Evolutionary conservation across 64 coral and sea anemone species (phyloP).

Genomic region (Stichodactyla helianthus): DNA sequence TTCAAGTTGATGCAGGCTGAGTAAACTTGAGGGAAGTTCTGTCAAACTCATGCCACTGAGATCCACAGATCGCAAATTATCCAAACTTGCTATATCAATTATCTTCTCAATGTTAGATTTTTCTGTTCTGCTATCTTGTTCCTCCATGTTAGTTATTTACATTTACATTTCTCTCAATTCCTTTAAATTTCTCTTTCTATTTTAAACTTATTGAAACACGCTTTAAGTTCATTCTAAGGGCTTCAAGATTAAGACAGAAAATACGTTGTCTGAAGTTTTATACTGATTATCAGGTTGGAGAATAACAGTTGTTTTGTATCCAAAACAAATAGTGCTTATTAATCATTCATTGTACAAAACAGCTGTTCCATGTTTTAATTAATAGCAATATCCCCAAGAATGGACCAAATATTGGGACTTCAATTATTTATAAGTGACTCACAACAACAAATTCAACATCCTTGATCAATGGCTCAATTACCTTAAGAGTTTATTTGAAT

Average conservation of each 20-base stretch:
- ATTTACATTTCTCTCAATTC: no score
- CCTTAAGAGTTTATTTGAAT: neutral
- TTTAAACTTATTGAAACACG: neutral
- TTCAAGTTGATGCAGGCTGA: conserved; percentile 37
- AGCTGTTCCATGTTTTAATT: neutral
- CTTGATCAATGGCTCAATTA: neutral
- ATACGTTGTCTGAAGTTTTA: neutral
- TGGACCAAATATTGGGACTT: neutral
- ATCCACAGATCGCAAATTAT: conserved; percentile 30
- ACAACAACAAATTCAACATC: neutral
- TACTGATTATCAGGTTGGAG: neutral
- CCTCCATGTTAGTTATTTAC: neutral
- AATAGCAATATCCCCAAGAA: neutral
- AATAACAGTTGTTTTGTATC: neutral
- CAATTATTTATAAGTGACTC: neutral
- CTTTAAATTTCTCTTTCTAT: neutral
- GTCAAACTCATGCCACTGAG: conserved; percentile 40
- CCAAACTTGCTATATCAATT: neutral
- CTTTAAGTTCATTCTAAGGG: neutral
- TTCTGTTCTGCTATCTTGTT: neutral
- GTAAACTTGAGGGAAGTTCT: conserved; percentile 32
- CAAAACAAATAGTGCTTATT: conserved; percentile 4
- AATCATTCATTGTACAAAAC: neutral
- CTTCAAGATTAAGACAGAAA: neutral
- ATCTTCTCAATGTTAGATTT: neutral